These are phyloP conservation scores for Champsocephalus esox DNA, from an alignment of 2,797 vertebrate species.

Conservation along the genomic window DNA sequence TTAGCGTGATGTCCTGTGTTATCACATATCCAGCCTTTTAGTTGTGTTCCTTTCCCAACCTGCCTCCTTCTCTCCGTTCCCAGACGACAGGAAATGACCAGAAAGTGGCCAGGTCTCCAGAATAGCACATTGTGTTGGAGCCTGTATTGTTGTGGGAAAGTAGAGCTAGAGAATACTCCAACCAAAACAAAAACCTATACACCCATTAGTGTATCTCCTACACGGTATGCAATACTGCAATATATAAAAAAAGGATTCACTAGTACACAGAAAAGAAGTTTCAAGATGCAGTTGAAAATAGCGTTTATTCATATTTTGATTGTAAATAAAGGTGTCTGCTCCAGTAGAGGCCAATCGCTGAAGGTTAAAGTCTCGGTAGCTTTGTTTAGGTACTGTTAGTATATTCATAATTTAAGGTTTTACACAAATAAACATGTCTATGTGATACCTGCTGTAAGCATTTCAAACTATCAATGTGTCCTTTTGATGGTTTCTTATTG, in stretches of 20 bases:
- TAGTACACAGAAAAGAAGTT: background rate
- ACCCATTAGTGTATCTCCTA: conserved; percentile 29
- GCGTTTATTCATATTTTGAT: background rate
- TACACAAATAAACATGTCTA: background rate
- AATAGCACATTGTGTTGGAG: conserved; percentile 81
- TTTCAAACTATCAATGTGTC: background rate
- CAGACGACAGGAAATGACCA: conserved; percentile 79
- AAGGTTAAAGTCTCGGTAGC: conserved; percentile 6
- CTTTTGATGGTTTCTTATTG: background rate
- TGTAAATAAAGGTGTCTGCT: background rate
- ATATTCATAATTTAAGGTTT: background rate
- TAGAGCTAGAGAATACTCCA: conserved; percentile 49
- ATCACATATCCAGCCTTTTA: conserved; percentile 40
- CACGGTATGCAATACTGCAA: background rate
- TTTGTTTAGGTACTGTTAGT: background rate
- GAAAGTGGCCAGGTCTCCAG: conserved; percentile 72
- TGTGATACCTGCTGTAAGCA: background rate
- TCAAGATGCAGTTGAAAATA: background rate
- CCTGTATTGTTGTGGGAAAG: conserved; percentile 79
- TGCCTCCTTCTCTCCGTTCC: conserved; percentile 58
- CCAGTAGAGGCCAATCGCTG: conserved; percentile 12
- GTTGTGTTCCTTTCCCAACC: conserved; percentile 45
- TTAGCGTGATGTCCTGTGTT: conserved; percentile 14
- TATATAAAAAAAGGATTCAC: conserved; percentile 21
- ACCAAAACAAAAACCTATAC: conserved; percentile 61